phyloP scores from a whole-genome alignment of 2,797 vertebrate species.

The Hippoglossus hippoglossus region DNA sequence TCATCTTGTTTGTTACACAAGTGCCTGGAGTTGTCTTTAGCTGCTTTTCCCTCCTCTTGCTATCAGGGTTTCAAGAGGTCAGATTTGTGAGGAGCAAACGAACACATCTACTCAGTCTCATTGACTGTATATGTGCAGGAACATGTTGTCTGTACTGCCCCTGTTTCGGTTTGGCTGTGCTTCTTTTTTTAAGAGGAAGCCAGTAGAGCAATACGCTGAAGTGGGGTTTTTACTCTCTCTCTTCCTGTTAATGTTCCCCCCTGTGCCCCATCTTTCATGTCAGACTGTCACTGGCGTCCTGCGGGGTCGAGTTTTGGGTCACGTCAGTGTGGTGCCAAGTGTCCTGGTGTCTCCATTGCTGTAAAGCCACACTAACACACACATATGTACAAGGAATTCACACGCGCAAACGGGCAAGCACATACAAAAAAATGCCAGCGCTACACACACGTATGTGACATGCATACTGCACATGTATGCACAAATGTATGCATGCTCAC shows the following conservation, averaged over 20 bases:
- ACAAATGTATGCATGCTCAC: slow-evolving; percentile 45
- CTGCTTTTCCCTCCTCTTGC: slow-evolving; percentile 29
- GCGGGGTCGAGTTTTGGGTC: slow-evolving; percentile 71
- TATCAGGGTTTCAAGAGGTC: slow-evolving; percentile 57
- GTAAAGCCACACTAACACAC: slow-evolving; percentile 61
- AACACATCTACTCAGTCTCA: neutral
- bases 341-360: slow-evolving; percentile 71
- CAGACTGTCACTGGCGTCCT: slow-evolving; percentile 59
- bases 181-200: neutral
- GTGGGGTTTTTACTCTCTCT: slow-evolving; percentile 11
- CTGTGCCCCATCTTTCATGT: slow-evolving; percentile 66
- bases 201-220: slow-evolving; percentile 19
- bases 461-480: slow-evolving; percentile 52
- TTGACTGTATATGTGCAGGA: neutral
- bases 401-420: slow-evolving; percentile 34
- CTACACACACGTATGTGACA: slow-evolving; percentile 40
- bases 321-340: slow-evolving; percentile 74
- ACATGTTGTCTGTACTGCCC: too few species aligned
- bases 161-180: too few species aligned
- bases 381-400: slow-evolving; percentile 56
- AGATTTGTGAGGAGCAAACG: slow-evolving; percentile 34
- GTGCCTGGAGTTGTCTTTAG: slow-evolving; percentile 62
- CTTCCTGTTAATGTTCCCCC: slow-evolving; percentile 25
- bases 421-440: slow-evolving; percentile 33
- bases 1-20: slow-evolving; percentile 77